phyloP scores from a whole-genome alignment of 2,113 vertebrate genomes.

The Synodontis membranacea region DNA sequence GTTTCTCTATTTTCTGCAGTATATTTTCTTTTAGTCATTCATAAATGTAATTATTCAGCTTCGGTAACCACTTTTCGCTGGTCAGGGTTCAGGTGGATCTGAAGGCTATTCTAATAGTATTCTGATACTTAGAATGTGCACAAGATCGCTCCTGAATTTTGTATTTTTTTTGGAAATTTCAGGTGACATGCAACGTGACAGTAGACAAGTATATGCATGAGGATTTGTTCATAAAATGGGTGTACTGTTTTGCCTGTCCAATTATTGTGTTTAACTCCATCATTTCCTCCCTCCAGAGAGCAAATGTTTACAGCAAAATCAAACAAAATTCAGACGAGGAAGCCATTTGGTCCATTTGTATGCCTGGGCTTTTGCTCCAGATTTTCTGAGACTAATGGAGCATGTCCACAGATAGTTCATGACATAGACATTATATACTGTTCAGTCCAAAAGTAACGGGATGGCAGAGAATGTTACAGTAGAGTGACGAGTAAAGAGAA shows the following conservation, averaged over 20 bases:
- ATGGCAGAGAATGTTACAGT: not conserved
- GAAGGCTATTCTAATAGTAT: not conserved
- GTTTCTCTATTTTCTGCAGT: not conserved
- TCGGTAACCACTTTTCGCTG: not conserved
- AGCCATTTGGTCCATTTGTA: not conserved
- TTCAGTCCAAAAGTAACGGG: not conserved
- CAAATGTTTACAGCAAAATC: not conserved
- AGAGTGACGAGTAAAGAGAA: not conserved
- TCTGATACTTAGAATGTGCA: not conserved
- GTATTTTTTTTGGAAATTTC: not conserved
- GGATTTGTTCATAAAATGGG: not conserved
- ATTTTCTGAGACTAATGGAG: not conserved
- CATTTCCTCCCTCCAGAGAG: not conserved
- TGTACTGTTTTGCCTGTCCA: not conserved
- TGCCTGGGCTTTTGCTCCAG: slow-evolving; percentile 7
- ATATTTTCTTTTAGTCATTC: not conserved
- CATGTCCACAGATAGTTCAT: not conserved
- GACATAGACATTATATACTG: not conserved
- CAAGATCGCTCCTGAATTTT: not conserved
- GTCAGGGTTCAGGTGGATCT: not conserved
- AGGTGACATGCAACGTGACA: not conserved
- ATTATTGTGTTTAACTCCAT: slow-evolving; percentile 17
- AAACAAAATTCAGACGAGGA: not conserved
- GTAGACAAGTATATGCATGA: not conserved
- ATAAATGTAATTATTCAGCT: not conserved